A percentile compares a stretch with the other conserved stretches of the same genome.
Conservation (phyloP, 2,797 vertebrate genomes). For the Gobio occitaniae region DNA sequence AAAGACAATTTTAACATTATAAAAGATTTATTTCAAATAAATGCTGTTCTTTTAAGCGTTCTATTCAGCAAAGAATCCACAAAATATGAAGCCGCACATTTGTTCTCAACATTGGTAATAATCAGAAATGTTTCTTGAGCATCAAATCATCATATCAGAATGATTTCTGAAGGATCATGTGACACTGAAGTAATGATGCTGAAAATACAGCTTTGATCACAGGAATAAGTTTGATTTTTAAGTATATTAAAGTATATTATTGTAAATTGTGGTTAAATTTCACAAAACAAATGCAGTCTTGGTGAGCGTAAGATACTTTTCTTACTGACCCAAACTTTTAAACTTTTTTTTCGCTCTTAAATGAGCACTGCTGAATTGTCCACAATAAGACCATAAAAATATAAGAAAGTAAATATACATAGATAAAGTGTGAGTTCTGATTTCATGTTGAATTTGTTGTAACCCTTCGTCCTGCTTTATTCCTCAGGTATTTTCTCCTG, state of each 20-base stretch:
- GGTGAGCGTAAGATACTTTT: not conserved
- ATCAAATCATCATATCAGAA: not conserved
- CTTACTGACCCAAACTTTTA: not conserved
- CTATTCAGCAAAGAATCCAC: too few relatives aligned
- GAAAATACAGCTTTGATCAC: not conserved
- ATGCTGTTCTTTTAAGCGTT: too few relatives aligned
- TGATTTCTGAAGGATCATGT: not conserved
- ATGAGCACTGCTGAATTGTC: not conserved
- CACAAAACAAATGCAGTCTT: not conserved
- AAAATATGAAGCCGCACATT: not conserved
- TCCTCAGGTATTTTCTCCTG: constrained; percentile 84
- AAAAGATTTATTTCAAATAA: too few relatives aligned
- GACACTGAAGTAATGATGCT: not conserved
- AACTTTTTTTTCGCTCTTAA: not conserved
- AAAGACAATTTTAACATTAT: not conserved
- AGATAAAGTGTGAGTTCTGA: not conserved
- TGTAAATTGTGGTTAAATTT: not conserved
- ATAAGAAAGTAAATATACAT: not conserved
- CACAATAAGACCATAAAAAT: not conserved
- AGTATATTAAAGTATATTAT: too few relatives aligned
- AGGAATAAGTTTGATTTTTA: not conserved
- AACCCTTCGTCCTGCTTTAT: not conserved
- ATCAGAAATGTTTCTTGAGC: not conserved
- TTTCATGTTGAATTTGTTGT: not conserved
- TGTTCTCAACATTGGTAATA: not conserved